Percentiles rank a stretch among this genome's conserved stretches.
Evolutionary conservation across 2,888 invertebrate genomes (phyloP).

Genomic region (Cybosia mesomella): DNA sequence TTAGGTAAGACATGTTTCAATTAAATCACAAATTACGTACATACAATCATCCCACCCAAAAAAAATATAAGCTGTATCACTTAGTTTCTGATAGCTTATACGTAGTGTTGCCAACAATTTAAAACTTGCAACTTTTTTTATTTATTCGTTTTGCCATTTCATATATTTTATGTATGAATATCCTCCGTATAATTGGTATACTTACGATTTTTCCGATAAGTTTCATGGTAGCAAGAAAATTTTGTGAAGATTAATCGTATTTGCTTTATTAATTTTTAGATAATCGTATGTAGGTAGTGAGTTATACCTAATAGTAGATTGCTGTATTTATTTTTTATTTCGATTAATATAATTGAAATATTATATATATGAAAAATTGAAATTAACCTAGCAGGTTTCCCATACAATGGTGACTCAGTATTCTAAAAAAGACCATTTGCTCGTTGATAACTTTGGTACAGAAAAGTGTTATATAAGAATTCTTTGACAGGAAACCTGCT

Average conservation of each 20-base stretch:
- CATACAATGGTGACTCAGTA: no score
- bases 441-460: no score
- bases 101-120: not conserved
- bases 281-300: not conserved
- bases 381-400: not conserved
- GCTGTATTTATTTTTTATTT: not conserved
- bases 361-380: no score
- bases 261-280: not conserved
- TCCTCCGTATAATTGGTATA: no score
- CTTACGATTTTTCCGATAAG: no score
- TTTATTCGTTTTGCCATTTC: not conserved
- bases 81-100: not conserved
- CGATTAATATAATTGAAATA: not conserved
- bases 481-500: not conserved
- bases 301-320: not conserved
- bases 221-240: not conserved
- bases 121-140: no score
- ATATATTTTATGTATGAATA: not conserved
- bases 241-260: no score
- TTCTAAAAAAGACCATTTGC: no score
- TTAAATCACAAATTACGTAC: not conserved
- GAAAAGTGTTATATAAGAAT: no score
- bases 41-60: not conserved
- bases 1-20: slow-evolving; percentile 83
- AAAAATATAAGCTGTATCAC: not conserved